Conservation (phyloP, 2,888 invertebrate species). For the Chrysomela aeneicollis region DNA sequence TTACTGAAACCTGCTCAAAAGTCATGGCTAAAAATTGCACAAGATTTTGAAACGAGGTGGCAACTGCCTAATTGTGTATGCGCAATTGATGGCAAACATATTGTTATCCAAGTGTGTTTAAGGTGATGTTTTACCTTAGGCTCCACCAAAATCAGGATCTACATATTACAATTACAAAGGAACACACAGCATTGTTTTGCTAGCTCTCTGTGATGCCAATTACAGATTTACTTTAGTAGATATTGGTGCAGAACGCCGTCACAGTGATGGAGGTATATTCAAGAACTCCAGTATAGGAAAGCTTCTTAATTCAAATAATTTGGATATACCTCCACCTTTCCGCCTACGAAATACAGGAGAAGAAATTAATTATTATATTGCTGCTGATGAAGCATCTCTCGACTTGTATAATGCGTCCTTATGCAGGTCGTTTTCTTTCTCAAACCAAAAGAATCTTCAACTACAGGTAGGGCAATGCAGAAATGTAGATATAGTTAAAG, state of each 20-base stretch:
- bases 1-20: conserved; percentile 42
- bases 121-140: conserved; percentile 21
- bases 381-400: conserved; percentile 19
- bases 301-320: conserved; percentile 13
- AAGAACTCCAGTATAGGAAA: conserved; percentile 26
- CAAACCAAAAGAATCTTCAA: conserved; percentile 18
- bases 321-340: conserved; percentile 5
- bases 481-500: neutral
- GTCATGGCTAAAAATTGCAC: conserved; percentile 44
- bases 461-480: conserved; percentile 12
- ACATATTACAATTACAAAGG: conserved; percentile 52
- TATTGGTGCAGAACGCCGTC: conserved; percentile 49
- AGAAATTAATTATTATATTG: neutral
- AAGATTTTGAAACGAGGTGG: conserved; percentile 43
- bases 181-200: conserved; percentile 48
- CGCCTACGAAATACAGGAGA: conserved; percentile 1
- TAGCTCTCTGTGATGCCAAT: conserved; percentile 48
- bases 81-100: conserved; percentile 51
- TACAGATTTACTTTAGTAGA: conserved; percentile 51
- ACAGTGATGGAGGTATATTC: conserved; percentile 51
- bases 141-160: conserved; percentile 46
- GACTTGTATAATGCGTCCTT: conserved; percentile 12
- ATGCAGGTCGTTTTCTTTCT: conserved; percentile 1
- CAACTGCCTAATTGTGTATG: conserved; percentile 46
- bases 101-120: conserved; percentile 28